Evolutionary conservation across 2,888 invertebrate species (phyloP), one percentile per base, ranked within the genome.

Genomic region (Caenorhabditis angaria): DNA sequence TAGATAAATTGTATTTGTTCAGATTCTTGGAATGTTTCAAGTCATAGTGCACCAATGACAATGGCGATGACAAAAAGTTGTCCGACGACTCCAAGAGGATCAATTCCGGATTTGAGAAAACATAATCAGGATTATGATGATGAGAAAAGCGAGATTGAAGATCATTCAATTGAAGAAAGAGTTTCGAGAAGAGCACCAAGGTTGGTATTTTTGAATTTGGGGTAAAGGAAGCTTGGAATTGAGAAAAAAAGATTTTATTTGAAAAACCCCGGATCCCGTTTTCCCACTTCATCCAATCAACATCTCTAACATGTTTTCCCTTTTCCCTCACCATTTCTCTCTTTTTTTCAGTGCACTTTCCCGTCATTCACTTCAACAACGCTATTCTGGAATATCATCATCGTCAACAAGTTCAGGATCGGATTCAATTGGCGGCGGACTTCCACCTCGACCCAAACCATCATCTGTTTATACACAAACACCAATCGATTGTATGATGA

Each of bases 61-160:
- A 61, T 70, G 41, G 66, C 77, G 8, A 68, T 70, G 63, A 68
- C 65, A 24, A 83, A 85, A 61, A 82, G 82, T 4, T 84, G 84
- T 63, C 87, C 87, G 10, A 82, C 82, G 25, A 87, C 87, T 6
- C 87, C 87, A 24, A 77, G 80, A 22, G 86, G 87, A 54, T 86
- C 86, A 18, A 71, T 85, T 53, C 83, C 84, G 10, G 87, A 87
- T 75, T 63, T 87, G 60, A 67, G 73, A 24, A 14, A 63, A 10
- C 62, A 64, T 27, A 14, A 50, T 20, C 20, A 47, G 3, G 61
- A 59, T 14, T 29, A 51, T 29, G 68, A 69, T 18, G 72, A 66
- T 47, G 65, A 75, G 10, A 71, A 67, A 25, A 62, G 62, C 47
- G 74, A 73, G 25, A 61, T 66, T 28, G 74, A 70, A 41, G 70